Conservation (phyloP, 2,113 vertebrate species). For the Chroicocephalus ridibundus region DNA sequence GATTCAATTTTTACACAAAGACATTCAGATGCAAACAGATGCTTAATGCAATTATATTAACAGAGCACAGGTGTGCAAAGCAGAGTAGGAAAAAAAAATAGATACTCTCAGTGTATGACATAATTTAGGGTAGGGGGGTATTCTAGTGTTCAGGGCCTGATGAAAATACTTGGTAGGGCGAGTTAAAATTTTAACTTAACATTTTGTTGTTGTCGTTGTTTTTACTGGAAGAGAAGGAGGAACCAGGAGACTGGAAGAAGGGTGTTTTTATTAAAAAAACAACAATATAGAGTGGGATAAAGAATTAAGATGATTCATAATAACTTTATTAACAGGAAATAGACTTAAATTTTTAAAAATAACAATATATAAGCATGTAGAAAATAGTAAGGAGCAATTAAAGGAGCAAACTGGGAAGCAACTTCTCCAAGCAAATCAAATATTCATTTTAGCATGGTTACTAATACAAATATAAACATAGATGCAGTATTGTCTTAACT, state of each 20-base stretch:
- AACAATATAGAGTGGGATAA: background rate
- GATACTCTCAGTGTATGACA: background rate
- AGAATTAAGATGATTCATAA: background rate
- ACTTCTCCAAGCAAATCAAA: background rate
- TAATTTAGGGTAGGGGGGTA: background rate
- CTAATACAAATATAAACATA: background rate
- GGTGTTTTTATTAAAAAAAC: fast-evolving
- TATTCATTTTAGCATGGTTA: background rate
- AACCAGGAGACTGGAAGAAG: background rate
- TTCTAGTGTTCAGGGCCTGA: background rate
- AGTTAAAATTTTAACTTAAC: background rate
- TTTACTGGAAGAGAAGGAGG: background rate
- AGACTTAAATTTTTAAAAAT: background rate
- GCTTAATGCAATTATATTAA: conserved; percentile 15
- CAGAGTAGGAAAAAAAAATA: background rate
- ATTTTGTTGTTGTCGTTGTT: background rate
- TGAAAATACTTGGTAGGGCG: background rate
- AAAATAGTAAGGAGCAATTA: background rate
- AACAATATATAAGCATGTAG: background rate
- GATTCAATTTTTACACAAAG: conserved; percentile 37
- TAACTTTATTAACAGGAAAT: background rate
- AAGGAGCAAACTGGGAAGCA: background rate
- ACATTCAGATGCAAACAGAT: background rate
- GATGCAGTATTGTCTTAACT: background rate
- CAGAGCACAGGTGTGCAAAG: conserved; percentile 2